Conservation (phyloP, 1,140 invertebrate species). For the Drosophila mayri region DNA sequence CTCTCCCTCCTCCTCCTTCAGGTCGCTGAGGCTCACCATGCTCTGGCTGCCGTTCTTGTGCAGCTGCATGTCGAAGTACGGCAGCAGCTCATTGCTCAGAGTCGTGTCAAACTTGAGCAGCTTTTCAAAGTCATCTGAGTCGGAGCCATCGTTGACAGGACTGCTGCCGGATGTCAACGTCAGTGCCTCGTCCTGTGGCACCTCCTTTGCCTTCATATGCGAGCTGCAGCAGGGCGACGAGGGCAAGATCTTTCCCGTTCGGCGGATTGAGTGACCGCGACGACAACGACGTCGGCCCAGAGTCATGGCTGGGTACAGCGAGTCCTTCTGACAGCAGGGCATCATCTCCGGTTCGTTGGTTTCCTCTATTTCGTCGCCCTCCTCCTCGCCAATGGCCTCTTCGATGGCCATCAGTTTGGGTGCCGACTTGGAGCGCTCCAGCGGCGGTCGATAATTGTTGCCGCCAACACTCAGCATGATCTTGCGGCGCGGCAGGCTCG, state of each 20-base stretch:
- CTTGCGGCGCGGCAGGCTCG: constrained; percentile 91
- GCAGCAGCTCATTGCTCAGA: constrained; percentile 78
- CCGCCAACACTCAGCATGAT: constrained; percentile 92
- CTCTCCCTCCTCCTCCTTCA: constrained; percentile 65
- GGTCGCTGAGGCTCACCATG: constrained; percentile 68
- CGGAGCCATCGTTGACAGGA: constrained; percentile 62
- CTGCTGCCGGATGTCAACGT: background rate
- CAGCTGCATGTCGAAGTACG: constrained; percentile 84
- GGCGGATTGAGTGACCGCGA: constrained; percentile 76
- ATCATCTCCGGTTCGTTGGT: constrained; percentile 84
- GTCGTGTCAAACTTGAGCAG: constrained; percentile 80
- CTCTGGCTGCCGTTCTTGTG: constrained; percentile 79
- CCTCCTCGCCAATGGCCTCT: constrained; percentile 94
- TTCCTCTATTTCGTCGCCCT: constrained; percentile 87
- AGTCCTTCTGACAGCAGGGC: constrained; percentile 84
- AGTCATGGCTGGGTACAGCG: constrained; percentile 85
- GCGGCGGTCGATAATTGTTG: constrained; percentile 94
- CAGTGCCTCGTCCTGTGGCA: constrained; percentile 19
- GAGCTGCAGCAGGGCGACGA: constrained; percentile 51
- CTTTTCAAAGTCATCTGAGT: constrained; percentile 84
- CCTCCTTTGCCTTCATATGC: constrained; percentile 37
- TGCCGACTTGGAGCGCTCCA: constrained; percentile 97
- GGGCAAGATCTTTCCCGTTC: constrained; percentile 75
- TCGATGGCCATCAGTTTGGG: constrained; percentile 97
- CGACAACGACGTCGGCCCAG: constrained; percentile 84